phyloP scores from a whole-genome alignment of 2,888 invertebrate genomes.

The Digitonthophagus gazella region DNA sequence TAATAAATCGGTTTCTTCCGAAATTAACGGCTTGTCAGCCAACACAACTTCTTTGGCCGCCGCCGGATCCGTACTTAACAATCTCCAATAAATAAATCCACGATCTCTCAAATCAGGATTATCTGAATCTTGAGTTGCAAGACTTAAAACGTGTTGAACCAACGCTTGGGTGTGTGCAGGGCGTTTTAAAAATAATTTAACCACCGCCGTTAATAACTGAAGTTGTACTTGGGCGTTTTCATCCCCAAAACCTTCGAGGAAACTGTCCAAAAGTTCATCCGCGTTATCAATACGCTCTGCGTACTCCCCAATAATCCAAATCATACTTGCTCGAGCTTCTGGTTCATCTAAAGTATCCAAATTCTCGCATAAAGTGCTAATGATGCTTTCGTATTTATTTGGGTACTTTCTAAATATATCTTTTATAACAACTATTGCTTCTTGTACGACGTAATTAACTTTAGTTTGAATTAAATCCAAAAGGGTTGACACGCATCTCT shows the following conservation, averaged over 20 bases:
- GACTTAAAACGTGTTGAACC: constrained; percentile 91
- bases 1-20: constrained; percentile 96
- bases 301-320: constrained; percentile 94
- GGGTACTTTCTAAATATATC: constrained; percentile 96
- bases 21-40: constrained; percentile 98
- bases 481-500: constrained; percentile 95
- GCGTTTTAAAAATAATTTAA: constrained; percentile 95
- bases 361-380: constrained; percentile 98
- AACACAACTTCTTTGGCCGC: constrained; percentile 99
- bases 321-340: constrained; percentile 98
- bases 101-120: constrained; percentile 98
- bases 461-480: constrained; percentile 98
- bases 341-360: constrained; percentile 98
- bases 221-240: constrained; percentile 64
- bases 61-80: constrained; percentile 97
- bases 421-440: constrained; percentile 99
- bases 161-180: constrained; percentile 98
- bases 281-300: constrained; percentile 99
- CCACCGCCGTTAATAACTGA: constrained; percentile 95
- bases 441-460: constrained; percentile 99
- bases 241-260: constrained; percentile 74
- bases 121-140: constrained; percentile 91
- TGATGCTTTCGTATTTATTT: constrained; percentile 99
- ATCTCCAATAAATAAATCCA: constrained; percentile 99
- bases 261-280: constrained; percentile 95